phyloP scores from a whole-genome alignment of 2,113 vertebrate species.

The Corythornis cristatus region DNA sequence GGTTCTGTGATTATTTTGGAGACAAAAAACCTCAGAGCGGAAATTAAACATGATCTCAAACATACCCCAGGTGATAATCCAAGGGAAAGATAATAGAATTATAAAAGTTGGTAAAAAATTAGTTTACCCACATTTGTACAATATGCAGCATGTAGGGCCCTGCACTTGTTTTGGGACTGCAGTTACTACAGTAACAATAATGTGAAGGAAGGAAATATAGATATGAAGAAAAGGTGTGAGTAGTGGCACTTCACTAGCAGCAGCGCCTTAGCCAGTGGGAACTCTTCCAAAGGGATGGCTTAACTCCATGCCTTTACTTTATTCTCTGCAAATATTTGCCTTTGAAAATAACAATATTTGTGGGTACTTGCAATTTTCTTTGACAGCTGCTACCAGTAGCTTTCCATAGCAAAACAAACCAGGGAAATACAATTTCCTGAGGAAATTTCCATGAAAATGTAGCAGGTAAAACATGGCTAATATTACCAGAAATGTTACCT shows the following conservation, averaged over 20 bases:
- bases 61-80: neutral
- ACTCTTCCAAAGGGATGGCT: conserved; percentile 50
- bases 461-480: neutral
- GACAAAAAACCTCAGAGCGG: neutral
- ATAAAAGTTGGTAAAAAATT: neutral
- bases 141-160: neutral
- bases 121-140: neutral
- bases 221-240: conserved; percentile 16
- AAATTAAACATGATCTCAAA: conserved; percentile 2
- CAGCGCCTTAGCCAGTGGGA: neutral
- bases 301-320: conserved; percentile 39
- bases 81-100: neutral
- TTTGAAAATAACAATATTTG: conserved; percentile 65
- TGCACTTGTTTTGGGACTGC: neutral
- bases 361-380: conserved; percentile 51
- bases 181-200: neutral
- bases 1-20: neutral
- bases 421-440: conserved; percentile 3
- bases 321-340: conserved; percentile 64
- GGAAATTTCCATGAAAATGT: conserved; percentile 39
- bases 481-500: neutral
- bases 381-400: conserved; percentile 51
- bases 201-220: neutral
- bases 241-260: neutral
- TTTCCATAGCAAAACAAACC: conserved; percentile 47